These are phyloP conservation scores for Erebia epiphron DNA, from an alignment of 2,888 invertebrate genomes.

Conservation along the genomic window DNA sequence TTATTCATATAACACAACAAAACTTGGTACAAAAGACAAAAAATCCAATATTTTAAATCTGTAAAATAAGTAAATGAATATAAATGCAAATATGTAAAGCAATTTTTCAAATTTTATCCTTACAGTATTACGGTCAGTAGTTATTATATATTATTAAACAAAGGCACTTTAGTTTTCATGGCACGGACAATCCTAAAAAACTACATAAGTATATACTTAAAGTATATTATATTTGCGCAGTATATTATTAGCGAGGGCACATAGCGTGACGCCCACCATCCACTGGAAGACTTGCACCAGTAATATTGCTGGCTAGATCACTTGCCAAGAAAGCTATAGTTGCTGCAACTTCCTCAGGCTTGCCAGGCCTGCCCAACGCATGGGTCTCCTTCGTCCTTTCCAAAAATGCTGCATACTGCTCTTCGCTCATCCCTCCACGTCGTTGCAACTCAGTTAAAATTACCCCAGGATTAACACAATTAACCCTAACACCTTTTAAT, in stretches of 20 bases:
- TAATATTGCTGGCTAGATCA: slow-evolving; percentile 93
- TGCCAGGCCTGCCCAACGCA: slow-evolving; percentile 94
- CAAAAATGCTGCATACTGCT: slow-evolving; percentile 92
- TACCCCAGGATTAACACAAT: slow-evolving; percentile 97
- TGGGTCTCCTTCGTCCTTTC: slow-evolving; percentile 94
- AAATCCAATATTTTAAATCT: neutral
- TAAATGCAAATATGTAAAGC: neutral
- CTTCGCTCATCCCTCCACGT: slow-evolving; percentile 92
- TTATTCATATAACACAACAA: slow-evolving; percentile 16
- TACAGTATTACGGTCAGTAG: neutral
- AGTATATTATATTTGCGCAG: neutral
- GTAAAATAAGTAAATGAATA: neutral
- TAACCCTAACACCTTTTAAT: slow-evolving; percentile 92
- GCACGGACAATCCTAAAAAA: neutral
- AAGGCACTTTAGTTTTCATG: slow-evolving; percentile 9
- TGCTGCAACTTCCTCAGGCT: slow-evolving; percentile 93
- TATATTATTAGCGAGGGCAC: slow-evolving; percentile 90
- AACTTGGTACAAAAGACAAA: neutral
- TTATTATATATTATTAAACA: neutral
- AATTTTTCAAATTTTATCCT: neutral
- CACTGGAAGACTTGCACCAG: slow-evolving; percentile 93
- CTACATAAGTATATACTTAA: neutral
- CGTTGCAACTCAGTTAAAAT: slow-evolving; percentile 94
- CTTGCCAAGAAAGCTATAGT: slow-evolving; percentile 96
- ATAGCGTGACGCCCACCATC: slow-evolving; percentile 98